A percentile compares a stretch with the other conserved stretches of the same genome.
phyloP scores from a whole-genome alignment of 2,113 vertebrate genomes.

The Gymnocephalus cernua region DNA sequence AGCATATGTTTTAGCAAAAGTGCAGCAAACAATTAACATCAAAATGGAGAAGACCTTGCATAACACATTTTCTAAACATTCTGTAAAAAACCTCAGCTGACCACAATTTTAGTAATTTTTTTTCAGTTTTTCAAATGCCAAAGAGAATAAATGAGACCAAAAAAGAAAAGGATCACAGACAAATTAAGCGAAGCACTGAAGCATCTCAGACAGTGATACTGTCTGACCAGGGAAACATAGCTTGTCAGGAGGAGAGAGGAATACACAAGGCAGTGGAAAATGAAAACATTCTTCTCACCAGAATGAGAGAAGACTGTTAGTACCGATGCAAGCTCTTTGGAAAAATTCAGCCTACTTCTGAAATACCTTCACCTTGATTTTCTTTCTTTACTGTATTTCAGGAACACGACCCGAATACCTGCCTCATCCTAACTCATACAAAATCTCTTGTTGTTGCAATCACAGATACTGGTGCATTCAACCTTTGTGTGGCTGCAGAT shows the following conservation, averaged over 20 bases:
- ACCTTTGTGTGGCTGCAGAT: constrained; percentile 63
- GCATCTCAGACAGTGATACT: constrained; percentile 33
- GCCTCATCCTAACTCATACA: constrained; percentile 33
- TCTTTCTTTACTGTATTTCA: constrained; percentile 40
- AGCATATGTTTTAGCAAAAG: constrained; percentile 77
- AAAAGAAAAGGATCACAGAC: constrained; percentile 32
- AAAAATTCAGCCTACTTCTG: constrained; percentile 30
- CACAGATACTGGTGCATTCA: constrained; percentile 30
- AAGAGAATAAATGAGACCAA: constrained; percentile 33
- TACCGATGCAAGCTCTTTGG: constrained; percentile 56
- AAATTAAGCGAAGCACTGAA: constrained; percentile 43
- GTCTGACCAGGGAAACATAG: constrained; percentile 33
- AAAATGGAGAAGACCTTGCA: constrained; percentile 74
- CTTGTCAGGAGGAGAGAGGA: constrained; percentile 39
- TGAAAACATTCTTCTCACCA: constrained; percentile 22
- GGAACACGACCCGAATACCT: constrained; percentile 35
- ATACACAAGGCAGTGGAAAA: constrained; percentile 36
- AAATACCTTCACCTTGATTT: constrained; percentile 21
- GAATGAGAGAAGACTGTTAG: constrained; percentile 38
- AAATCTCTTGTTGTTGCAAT: constrained; percentile 38
- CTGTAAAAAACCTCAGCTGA: constrained; percentile 33
- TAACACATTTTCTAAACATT: constrained; percentile 70
- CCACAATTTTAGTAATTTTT: not conserved
- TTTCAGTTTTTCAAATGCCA: constrained; percentile 43
- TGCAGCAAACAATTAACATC: constrained; percentile 74